These are phyloP conservation scores for Pseudopipra pipra DNA, from an alignment of 2,113 vertebrate genomes.

Conservation along the genomic window DNA sequence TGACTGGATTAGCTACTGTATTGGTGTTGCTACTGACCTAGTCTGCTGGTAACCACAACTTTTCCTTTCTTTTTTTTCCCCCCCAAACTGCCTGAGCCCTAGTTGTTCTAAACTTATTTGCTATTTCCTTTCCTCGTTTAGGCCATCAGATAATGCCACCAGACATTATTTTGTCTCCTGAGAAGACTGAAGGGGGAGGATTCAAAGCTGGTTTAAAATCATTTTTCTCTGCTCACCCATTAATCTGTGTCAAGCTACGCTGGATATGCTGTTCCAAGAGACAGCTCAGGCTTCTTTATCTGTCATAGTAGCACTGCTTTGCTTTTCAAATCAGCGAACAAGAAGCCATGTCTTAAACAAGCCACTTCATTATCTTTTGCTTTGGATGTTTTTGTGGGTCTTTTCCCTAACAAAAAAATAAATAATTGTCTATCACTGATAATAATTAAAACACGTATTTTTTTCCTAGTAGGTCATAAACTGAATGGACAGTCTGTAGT, in stretches of 20 bases:
- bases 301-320: background rate
- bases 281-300: constrained; percentile 1
- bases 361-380: background rate
- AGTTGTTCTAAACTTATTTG: background rate
- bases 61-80: background rate
- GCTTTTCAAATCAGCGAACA: constrained; percentile 21
- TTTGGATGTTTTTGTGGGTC: background rate
- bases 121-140: background rate
- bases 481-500: background rate
- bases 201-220: background rate
- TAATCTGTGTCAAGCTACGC: background rate
- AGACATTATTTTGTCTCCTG: background rate
- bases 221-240: background rate
- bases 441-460: background rate
- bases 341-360: background rate
- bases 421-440: background rate
- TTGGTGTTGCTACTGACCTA: background rate
- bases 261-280: background rate
- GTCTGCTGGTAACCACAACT: background rate
- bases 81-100: background rate
- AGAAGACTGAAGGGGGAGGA: background rate
- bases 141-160: background rate
- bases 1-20: background rate
- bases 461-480: background rate
- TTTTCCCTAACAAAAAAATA: background rate